Conservation (phyloP, 2,888 invertebrate species). For the Phanerotoma sp. region DNA sequence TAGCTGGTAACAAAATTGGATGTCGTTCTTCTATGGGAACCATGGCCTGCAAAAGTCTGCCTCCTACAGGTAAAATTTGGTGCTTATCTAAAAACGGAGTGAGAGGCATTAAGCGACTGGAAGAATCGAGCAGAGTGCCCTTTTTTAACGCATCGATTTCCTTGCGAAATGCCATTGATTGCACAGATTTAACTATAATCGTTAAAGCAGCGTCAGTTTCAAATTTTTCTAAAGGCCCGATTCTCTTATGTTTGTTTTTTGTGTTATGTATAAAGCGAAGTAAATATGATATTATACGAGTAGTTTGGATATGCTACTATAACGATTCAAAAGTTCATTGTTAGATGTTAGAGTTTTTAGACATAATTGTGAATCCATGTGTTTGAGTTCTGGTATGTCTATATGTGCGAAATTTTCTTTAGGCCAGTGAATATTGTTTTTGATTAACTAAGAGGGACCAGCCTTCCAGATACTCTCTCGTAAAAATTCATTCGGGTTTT, state of each 20-base stretch:
- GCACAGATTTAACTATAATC: constrained; percentile 7
- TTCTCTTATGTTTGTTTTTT: not conserved
- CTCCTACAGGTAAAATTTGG: constrained; percentile 20
- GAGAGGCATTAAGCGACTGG: not conserved
- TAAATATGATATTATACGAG: constrained; percentile 24
- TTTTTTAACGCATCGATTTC: constrained; percentile 10
- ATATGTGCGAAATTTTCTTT: not conserved
- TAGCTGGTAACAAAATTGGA: constrained; percentile 12
- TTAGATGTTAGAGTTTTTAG: constrained; percentile 16
- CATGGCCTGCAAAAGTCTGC: constrained; percentile 14
- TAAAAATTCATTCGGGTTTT: constrained; percentile 5
- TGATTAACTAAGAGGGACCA: constrained; percentile 26
- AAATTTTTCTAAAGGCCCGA: constrained; percentile 1
- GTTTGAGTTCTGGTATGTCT: constrained; percentile 16
- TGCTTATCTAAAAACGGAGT: constrained; percentile 14
- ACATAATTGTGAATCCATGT: constrained; percentile 6
- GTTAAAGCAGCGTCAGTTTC: constrained; percentile 12
- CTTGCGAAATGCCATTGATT: not conserved
- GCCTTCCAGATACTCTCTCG: constrained; percentile 23
- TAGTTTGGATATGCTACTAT: too few relatives aligned
- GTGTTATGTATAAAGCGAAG: constrained; percentile 12
- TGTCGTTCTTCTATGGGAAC: constrained; percentile 4
- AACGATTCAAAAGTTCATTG: too few relatives aligned
- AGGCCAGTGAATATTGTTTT: constrained; percentile 7
- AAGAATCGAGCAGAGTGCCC: not conserved